Percentiles rank a stretch among this genome's conserved stretches.
These are phyloP conservation scores for Tetragonula carbonaria DNA, from an alignment of 2,888 invertebrate species.

Conservation along the genomic window DNA sequence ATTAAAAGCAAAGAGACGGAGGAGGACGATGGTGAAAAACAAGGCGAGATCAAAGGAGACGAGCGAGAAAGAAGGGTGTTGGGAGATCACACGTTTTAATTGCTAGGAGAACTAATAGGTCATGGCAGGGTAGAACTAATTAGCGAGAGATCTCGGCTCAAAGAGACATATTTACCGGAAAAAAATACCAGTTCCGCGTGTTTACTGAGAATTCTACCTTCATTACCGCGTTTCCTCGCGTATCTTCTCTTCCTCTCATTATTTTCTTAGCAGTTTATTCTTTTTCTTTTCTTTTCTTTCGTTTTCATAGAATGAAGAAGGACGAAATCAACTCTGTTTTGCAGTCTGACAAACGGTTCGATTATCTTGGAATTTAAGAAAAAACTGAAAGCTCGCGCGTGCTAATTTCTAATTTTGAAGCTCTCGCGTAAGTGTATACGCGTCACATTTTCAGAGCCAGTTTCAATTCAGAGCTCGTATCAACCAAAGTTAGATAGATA, in stretches of 20 bases:
- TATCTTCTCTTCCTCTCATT: neutral
- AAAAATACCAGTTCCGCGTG: neutral
- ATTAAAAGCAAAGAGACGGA: neutral
- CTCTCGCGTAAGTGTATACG: neutral
- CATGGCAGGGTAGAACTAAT: slow-evolving; percentile 14
- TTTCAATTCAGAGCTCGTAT: neutral
- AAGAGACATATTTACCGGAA: neutral
- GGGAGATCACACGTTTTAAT: neutral
- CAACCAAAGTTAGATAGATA: neutral
- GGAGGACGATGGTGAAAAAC: neutral
- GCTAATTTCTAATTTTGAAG: no score
- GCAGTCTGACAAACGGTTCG: neutral
- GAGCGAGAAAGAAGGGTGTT: neutral
- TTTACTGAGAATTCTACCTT: neutral
- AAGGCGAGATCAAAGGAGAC: neutral
- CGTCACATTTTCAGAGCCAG: neutral
- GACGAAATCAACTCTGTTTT: neutral
- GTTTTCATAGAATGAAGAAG: no score
- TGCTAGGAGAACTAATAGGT: slow-evolving; percentile 6
- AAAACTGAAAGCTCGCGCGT: neutral
- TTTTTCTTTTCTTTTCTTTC: no score
- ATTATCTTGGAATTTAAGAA: neutral
- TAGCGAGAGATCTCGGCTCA: neutral
- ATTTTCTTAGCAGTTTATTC: neutral
- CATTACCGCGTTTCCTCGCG: neutral